Evolutionary conservation across 2,113 vertebrate genomes (phyloP).

Genomic region (Eupsittula cactorum): DNA sequence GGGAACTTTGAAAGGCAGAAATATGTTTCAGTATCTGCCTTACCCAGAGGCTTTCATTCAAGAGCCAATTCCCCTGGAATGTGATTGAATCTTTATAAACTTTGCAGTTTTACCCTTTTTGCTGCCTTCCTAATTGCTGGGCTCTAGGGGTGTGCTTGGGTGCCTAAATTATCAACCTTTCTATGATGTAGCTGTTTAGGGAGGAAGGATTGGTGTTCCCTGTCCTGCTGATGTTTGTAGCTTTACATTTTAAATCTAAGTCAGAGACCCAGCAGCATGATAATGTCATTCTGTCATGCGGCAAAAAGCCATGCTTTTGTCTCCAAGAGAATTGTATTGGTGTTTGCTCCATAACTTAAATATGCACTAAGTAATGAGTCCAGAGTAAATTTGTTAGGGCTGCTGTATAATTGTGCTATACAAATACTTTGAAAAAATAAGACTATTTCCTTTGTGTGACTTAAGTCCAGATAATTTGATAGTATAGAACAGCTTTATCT

Average conservation of each 20-base stretch:
- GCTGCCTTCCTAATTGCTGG: neutral
- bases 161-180: neutral
- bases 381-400: neutral
- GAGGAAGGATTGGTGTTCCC: neutral
- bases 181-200: neutral
- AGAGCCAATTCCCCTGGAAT: neutral
- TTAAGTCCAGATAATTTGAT: neutral
- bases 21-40: neutral
- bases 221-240: neutral
- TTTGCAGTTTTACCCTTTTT: neutral
- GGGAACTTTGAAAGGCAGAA: neutral
- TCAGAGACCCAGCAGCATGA: accelerated
- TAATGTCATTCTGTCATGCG: accelerated
- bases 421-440: neutral
- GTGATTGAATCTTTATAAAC: neutral
- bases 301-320: neutral
- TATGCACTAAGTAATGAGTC: neutral
- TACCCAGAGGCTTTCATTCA: neutral
- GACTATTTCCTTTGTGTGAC: neutral
- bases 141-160: neutral
- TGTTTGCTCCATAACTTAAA: neutral
- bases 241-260: neutral
- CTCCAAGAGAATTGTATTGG: neutral
- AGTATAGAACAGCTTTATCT: neutral
- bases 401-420: neutral